Percentiles rank a stretch among this genome's conserved stretches.
Evolutionary conservation across 2,888 invertebrate genomes (phyloP).

Genomic region (Phlogophora meticulosa): DNA sequence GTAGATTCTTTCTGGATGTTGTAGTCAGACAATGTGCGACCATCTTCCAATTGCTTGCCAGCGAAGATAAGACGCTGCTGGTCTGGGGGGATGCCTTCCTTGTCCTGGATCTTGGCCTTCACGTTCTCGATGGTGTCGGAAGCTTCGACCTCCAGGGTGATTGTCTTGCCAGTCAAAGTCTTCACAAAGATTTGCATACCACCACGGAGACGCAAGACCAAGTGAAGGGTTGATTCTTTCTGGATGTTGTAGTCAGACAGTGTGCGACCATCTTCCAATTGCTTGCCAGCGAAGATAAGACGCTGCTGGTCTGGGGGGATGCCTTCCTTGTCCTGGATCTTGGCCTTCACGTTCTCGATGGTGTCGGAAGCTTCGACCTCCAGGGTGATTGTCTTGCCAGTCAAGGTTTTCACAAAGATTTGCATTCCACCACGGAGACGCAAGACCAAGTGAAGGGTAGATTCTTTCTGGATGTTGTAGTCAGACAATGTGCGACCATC

Average conservation of each 20-base stretch:
- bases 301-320: conserved; percentile 78
- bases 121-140: conserved; percentile 43
- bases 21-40: conserved; percentile 72
- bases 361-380: conserved; percentile 76
- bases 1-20: conserved; percentile 76
- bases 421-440: conserved; percentile 82
- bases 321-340: conserved; percentile 77
- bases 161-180: conserved; percentile 73
- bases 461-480: conserved; percentile 82
- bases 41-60: conserved; percentile 74
- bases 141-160: conserved; percentile 72
- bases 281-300: conserved; percentile 76
- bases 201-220: conserved; percentile 74
- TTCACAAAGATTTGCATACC: conserved; percentile 78
- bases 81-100: conserved; percentile 75
- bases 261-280: conserved; percentile 75
- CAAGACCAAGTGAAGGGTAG: conserved; percentile 77
- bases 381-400: conserved; percentile 75
- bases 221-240: conserved; percentile 75
- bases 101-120: conserved; percentile 75
- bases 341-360: conserved; percentile 77
- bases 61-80: conserved; percentile 75
- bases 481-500: conserved; percentile 81
- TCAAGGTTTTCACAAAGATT: conserved; percentile 76
- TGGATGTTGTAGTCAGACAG: conserved; percentile 77